Conservation (phyloP, 2,888 invertebrate genomes). For the Ormyrus thymus region DNA sequence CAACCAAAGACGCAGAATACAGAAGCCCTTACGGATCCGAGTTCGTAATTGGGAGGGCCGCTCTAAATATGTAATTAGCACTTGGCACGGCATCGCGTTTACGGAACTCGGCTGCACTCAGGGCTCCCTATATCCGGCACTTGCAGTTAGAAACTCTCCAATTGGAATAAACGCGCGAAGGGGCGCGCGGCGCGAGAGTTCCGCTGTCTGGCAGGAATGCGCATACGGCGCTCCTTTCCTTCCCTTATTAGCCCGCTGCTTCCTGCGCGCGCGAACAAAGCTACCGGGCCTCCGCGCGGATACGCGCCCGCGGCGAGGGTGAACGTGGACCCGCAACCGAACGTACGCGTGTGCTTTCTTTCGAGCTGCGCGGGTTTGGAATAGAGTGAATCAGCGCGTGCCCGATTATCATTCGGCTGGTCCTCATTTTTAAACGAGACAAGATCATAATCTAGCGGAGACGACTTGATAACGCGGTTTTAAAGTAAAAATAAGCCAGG, state of each 20-base stretch:
- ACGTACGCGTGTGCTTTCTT: too few species aligned
- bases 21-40: slow-evolving; percentile 12
- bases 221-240: slow-evolving; percentile 1
- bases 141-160: slow-evolving; percentile 20
- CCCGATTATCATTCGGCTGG: too few species aligned
- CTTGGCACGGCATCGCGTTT: slow-evolving; percentile 32
- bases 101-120: neutral
- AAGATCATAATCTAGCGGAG: too few species aligned
- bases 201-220: neutral
- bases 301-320: too few species aligned
- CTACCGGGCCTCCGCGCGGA: neutral
- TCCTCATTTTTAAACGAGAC: too few species aligned
- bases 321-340: too few species aligned
- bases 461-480: too few species aligned
- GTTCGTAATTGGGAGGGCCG: slow-evolving; percentile 22
- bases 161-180: slow-evolving; percentile 17
- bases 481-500: too few species aligned
- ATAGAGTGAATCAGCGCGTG: too few species aligned
- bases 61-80: slow-evolving; percentile 50
- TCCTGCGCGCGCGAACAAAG: neutral
- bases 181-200: neutral
- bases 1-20: too few species aligned
- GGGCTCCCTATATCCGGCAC: neutral
- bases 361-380: too few species aligned
- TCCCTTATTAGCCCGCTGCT: slow-evolving; percentile 36